These are phyloP conservation scores for Rhincodon typus DNA, from an alignment of 2,797 vertebrate species.

Conservation along the genomic window DNA sequence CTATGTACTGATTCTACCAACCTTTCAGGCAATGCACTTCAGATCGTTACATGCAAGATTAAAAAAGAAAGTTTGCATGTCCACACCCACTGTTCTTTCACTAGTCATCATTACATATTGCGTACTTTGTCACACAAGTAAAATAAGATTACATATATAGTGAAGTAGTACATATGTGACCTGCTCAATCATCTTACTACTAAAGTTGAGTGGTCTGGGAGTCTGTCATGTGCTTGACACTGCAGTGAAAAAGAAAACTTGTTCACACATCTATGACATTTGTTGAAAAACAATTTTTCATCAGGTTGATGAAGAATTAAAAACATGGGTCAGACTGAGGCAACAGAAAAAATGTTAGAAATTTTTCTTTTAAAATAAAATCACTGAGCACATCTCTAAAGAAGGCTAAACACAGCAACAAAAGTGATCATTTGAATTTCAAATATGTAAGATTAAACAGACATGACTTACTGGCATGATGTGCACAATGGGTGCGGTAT, in stretches of 20 bases:
- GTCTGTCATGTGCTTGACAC: background rate
- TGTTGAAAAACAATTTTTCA: background rate
- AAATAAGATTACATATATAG: background rate
- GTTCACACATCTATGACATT: background rate
- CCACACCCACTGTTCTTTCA: background rate
- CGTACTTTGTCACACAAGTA: background rate
- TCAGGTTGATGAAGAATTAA: background rate
- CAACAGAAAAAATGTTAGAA: background rate
- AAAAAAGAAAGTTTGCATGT: background rate
- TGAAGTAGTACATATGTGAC: background rate
- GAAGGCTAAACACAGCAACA: background rate
- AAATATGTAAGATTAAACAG: background rate
- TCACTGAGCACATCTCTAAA: background rate
- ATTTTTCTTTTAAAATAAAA: background rate
- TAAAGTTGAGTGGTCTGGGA: background rate
- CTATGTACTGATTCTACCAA: background rate
- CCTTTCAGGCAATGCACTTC: too few species aligned
- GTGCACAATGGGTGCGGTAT: constrained; percentile 91
- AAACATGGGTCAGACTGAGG: background rate
- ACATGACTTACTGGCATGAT: constrained; percentile 87
- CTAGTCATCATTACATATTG: background rate
- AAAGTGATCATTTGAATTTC: background rate
- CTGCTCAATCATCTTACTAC: background rate
- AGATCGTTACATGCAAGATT: background rate
- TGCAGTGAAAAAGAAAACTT: background rate